Evolutionary conservation across 1,140 invertebrate species (phyloP), one percentile per base, ranked within the genome.

Genomic region (Glossosoma conforme): DNA sequence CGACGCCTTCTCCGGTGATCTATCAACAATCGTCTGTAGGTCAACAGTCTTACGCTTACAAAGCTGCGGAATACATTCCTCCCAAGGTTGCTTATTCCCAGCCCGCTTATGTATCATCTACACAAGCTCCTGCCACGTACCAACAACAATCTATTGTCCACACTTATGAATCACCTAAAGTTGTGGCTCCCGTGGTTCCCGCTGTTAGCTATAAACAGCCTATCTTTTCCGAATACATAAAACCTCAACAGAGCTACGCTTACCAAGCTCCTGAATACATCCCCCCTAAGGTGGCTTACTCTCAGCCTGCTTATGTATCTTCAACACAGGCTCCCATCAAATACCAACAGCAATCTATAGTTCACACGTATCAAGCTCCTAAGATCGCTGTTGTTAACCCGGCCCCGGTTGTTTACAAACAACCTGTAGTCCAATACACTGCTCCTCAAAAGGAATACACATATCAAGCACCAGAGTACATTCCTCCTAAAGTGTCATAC

Each of bases 401-500:
- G n/a, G 18, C 41, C 3, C 38, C 37, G 9, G 33, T 35, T 22
- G 35, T 47, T 42, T 45, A 45, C 19, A 46, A 52, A 13, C 24
- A 40, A 44, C 44, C 50, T 3, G 6, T 20, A 21, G 18, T 25
- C 3, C 19, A 43, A 18, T 44, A 49, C 20, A 15, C 24, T 17
- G 22, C 47, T 41, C 47, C 42, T 4, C 41, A 52, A 38, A 30
- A 30, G 25, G n/a, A 8, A 30, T 30, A 30, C n/a, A n/a, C n/a
- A n/a, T n/a, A n/a, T n/a, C n/a, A n/a, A n/a, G n/a, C n/a, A 61
- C 60, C 65, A n/a, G 66, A 70, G 53, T 68, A 69, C 53, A 57
- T 68, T 36, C 61, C 64, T 22, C 67, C 66, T 15, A 52, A 45
- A 36, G 50, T 52, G 1, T n/a, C 35, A 25, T 49, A 44, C 19